Evolutionary conservation across 2,113 vertebrate genomes (phyloP).

Genomic region (Ovibos moschatus): DNA sequence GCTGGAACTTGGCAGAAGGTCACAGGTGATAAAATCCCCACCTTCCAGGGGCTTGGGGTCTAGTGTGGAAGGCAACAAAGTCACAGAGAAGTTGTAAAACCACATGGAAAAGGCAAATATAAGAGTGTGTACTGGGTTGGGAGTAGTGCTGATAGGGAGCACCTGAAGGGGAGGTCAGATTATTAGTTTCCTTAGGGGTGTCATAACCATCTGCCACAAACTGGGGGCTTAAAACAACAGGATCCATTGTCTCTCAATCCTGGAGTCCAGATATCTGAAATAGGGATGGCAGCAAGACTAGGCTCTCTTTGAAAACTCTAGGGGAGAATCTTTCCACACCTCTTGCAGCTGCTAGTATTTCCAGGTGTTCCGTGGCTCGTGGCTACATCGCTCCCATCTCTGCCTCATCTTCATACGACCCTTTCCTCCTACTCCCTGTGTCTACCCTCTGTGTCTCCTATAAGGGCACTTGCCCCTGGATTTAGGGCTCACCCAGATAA

Average conservation of each 20-base stretch:
- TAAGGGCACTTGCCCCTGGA: not conserved
- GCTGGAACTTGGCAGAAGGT: not conserved
- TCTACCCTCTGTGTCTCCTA: not conserved
- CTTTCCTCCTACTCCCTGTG: not conserved
- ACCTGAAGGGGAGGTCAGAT: not conserved
- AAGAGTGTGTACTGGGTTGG: not conserved
- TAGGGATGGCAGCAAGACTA: not conserved
- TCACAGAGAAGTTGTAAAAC: not conserved
- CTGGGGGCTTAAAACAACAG: not conserved
- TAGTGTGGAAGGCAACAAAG: not conserved
- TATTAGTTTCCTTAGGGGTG: not conserved
- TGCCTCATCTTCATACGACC: not conserved
- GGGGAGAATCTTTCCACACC: not conserved
- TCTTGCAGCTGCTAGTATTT: not conserved
- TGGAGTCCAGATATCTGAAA: not conserved
- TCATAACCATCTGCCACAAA: not conserved
- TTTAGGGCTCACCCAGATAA: not conserved
- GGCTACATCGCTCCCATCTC: not conserved
- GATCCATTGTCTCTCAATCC: not conserved
- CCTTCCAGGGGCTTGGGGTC: not conserved
- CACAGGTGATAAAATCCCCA: not conserved
- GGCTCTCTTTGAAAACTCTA: not conserved
- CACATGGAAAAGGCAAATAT: not conserved
- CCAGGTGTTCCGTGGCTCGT: not conserved
- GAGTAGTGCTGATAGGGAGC: not conserved